Percentiles rank a stretch among this genome's conserved stretches.
Conservation (phyloP, 2,797 vertebrate species). For the Cossypha dichroa region DNA sequence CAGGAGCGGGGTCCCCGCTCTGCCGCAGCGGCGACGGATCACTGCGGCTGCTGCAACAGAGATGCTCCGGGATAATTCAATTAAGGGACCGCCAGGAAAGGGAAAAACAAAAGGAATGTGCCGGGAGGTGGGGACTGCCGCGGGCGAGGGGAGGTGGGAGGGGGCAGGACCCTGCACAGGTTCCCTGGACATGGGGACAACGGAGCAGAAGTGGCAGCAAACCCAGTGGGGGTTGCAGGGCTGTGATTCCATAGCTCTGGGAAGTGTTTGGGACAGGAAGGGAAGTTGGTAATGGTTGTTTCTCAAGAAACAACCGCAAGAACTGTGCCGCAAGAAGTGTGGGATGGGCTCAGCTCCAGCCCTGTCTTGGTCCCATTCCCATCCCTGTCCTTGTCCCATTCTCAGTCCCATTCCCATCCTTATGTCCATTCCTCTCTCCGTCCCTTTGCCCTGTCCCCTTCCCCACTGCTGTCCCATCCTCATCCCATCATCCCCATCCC, state of each 20-base stretch:
- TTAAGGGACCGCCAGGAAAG: neutral
- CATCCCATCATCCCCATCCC: too few relatives aligned
- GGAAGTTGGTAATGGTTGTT: neutral
- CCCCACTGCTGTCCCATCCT: too few relatives aligned
- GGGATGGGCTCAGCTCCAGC: neutral
- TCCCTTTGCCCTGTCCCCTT: neutral
- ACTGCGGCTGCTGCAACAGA: neutral
- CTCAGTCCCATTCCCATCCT: neutral
- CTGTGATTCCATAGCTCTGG: rapidly evolving
- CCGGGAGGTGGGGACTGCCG: neutral
- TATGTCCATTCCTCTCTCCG: too few relatives aligned
- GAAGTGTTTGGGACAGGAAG: neutral
- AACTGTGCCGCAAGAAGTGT: neutral
- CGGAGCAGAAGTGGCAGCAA: neutral
- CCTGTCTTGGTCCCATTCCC: too few relatives aligned
- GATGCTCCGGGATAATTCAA: neutral
- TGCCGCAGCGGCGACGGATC: neutral
- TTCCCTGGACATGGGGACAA: neutral
- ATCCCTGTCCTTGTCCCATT: too few relatives aligned
- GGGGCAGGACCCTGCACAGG: neutral
- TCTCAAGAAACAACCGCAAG: too few relatives aligned
- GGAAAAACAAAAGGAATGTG: neutral
- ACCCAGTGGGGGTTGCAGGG: rapidly evolving
- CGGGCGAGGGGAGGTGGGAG: neutral
- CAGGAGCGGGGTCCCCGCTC: neutral